Evolutionary conservation across 2,888 invertebrate genomes (phyloP).

Genomic region (Pycnomerus fuliginosus): DNA sequence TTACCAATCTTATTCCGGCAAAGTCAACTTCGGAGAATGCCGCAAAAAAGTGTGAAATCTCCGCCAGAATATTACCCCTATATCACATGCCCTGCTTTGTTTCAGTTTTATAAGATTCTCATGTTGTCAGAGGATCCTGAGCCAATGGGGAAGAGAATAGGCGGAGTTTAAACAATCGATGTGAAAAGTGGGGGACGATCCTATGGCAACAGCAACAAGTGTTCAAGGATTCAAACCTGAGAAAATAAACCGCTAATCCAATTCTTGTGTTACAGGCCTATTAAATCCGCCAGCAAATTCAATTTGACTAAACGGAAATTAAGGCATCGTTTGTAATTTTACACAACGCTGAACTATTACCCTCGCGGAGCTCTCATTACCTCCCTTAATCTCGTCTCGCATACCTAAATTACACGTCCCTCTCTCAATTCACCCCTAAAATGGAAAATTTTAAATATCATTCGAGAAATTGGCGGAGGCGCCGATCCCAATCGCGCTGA

Average conservation of each 20-base stretch:
- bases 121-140: slow-evolving; percentile 39
- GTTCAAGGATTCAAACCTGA: slow-evolving; percentile 32
- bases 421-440: no score
- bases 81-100: no score
- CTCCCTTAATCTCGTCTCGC: no score
- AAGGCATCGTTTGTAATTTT: slow-evolving; percentile 20
- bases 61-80: no score
- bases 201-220: slow-evolving; percentile 49
- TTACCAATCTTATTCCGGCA: no score
- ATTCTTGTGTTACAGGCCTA: slow-evolving; percentile 26
- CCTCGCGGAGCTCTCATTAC: no score
- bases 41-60: no score
- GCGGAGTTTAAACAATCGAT: slow-evolving; percentile 50
- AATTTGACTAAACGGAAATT: slow-evolving; percentile 25
- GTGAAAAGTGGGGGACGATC: slow-evolving; percentile 39
- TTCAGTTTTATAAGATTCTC: slow-evolving; percentile 1
- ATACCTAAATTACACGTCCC: no score
- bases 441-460: no score
- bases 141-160: slow-evolving; percentile 43
- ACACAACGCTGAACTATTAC: slow-evolving; percentile 19
- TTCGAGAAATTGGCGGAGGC: no score
- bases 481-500: no score
- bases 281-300: slow-evolving; percentile 18
- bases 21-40: no score
- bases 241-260: slow-evolving; percentile 32